phyloP scores from a whole-genome alignment of 2,113 vertebrate species.

The Triplophysa tibetana region DNA sequence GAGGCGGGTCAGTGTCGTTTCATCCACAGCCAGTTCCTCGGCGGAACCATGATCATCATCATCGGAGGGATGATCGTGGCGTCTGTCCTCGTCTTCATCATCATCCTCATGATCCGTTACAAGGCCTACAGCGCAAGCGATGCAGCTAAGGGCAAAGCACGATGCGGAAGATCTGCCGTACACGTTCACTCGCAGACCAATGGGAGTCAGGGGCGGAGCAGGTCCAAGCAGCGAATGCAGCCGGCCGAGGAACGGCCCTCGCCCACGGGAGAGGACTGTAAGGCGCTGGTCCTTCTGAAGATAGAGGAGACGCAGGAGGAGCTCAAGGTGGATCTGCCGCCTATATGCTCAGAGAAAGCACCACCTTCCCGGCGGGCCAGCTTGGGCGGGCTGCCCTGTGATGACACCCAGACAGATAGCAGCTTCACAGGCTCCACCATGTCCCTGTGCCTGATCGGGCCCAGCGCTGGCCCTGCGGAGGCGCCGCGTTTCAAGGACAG shows the following conservation, averaged over 20 bases:
- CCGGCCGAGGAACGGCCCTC: conserved; percentile 68
- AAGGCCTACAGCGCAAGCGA: conserved; percentile 83
- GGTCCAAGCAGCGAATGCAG: conserved; percentile 65
- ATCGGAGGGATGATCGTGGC: conserved; percentile 95
- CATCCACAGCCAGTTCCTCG: conserved; percentile 87
- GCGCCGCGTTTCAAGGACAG: conserved; percentile 74
- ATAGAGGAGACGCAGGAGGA: conserved; percentile 65
- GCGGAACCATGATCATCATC: conserved; percentile 95
- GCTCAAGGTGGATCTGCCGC: conserved; percentile 66
- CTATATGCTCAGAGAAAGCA: conserved; percentile 55
- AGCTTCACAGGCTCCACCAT: conserved; percentile 81
- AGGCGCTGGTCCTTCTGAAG: conserved; percentile 70
- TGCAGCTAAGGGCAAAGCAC: conserved; percentile 72
- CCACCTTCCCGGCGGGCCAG: conserved; percentile 66
- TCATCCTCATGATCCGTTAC: conserved; percentile 95
- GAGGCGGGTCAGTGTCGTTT: conserved; percentile 84
- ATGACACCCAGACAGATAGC: conserved; percentile 80
- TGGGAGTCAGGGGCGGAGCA: conserved; percentile 64
- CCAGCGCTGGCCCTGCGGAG: conserved; percentile 72
- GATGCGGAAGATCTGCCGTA: conserved; percentile 73
- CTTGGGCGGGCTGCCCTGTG: conserved; percentile 71
- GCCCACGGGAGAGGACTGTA: conserved; percentile 69
- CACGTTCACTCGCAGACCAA: conserved; percentile 87
- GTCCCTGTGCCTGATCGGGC: conserved; percentile 84
- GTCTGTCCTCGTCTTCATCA: conserved; percentile 92